Percentiles rank a stretch among this genome's conserved stretches.
phyloP scores from a whole-genome alignment of 2,113 vertebrate species.

The Cyanoramphus novaezelandiae region DNA sequence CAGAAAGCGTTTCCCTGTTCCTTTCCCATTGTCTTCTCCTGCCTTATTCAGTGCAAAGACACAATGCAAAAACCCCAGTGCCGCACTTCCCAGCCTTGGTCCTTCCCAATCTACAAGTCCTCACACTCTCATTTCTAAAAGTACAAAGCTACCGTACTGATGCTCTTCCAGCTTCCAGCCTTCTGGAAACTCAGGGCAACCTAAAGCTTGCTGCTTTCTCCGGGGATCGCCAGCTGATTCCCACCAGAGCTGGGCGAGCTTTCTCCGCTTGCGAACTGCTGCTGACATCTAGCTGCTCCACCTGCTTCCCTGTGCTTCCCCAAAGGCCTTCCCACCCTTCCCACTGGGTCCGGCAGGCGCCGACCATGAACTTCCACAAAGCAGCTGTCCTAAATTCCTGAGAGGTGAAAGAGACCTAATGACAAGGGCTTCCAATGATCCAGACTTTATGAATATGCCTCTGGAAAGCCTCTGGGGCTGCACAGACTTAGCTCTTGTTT shows the following conservation, averaged over 20 bases:
- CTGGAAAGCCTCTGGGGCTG: not conserved
- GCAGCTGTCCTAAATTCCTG: slow-evolving; percentile 51
- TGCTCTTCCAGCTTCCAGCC: not conserved
- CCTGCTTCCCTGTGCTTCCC: not conserved
- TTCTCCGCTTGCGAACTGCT: not conserved
- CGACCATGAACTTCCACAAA: not conserved
- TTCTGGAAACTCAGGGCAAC: not conserved
- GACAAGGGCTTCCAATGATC: slow-evolving; percentile 1
- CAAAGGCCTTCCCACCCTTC: not conserved
- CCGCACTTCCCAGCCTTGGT: not conserved
- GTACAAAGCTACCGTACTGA: not conserved
- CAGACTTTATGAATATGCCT: not conserved
- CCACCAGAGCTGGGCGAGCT: not conserved
- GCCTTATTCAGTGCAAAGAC: not conserved
- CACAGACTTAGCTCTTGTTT: slow-evolving; percentile 25
- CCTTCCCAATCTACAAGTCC: accelerated
- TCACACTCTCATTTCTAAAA: not conserved
- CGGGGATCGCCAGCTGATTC: not conserved
- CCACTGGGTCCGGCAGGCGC: not conserved
- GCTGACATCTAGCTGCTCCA: slow-evolving; percentile 44
- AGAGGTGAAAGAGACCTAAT: slow-evolving; percentile 51
- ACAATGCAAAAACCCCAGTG: not conserved
- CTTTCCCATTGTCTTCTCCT: not conserved
- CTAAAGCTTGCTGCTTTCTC: not conserved
- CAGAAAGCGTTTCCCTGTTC: not conserved